A percentile compares a stretch with the other conserved stretches of the same genome.
Evolutionary conservation across 2,113 vertebrate genomes (phyloP).

Genomic region (Ammospiza nelsoni): DNA sequence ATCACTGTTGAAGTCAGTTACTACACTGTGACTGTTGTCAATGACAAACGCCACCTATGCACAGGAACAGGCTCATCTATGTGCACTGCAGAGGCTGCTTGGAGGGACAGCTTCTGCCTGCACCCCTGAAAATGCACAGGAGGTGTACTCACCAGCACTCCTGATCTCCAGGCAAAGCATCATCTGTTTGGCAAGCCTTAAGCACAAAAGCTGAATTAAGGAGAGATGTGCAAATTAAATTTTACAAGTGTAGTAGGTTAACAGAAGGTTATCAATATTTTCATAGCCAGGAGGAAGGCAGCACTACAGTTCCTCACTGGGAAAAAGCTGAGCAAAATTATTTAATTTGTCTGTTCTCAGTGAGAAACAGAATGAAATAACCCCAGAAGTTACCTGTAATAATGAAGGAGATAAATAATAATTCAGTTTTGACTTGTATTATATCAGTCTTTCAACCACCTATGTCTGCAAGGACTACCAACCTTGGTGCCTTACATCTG

Average conservation of each 20-base stretch:
- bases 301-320: rapidly evolving
- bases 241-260: background rate
- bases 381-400: background rate
- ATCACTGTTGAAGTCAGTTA: background rate
- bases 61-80: background rate
- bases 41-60: background rate
- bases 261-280: background rate
- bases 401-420: background rate
- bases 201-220: background rate
- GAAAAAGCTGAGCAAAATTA: background rate
- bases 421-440: background rate
- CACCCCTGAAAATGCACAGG: background rate
- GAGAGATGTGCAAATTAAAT: background rate
- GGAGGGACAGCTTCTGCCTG: background rate
- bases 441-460: background rate
- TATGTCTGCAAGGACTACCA: background rate
- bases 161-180: background rate
- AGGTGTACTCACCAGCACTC: background rate
- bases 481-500: background rate
- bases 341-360: background rate
- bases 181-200: background rate
- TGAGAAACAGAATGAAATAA: background rate
- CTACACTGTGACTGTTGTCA: background rate
- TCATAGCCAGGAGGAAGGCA: background rate
- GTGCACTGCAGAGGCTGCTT: background rate